phyloP scores from a whole-genome alignment of 2,113 vertebrate genomes.

The Pycnonotus jocosus region DNA sequence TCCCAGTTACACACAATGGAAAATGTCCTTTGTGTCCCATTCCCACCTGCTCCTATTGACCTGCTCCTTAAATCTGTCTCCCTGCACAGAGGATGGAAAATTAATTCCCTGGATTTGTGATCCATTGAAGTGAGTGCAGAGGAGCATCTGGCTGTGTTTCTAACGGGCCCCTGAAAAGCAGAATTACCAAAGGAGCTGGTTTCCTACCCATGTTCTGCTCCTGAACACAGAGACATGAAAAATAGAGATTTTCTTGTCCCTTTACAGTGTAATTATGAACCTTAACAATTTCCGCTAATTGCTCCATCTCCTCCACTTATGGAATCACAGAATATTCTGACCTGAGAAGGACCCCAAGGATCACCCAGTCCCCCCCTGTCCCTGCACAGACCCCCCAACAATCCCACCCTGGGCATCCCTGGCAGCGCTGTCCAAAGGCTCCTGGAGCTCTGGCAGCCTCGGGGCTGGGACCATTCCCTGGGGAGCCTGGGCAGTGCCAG shows the following conservation, averaged over 20 bases:
- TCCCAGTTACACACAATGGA: not conserved
- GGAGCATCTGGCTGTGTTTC: not conserved
- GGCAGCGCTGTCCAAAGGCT: fast-evolving
- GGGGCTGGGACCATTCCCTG: not conserved
- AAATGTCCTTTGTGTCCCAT: not conserved
- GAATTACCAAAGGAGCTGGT: not conserved
- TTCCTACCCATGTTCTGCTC: not conserved
- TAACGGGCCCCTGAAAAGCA: not conserved
- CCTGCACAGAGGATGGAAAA: not conserved
- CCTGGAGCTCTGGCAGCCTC: not conserved
- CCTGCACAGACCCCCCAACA: not conserved
- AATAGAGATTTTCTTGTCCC: not conserved
- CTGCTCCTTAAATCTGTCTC: not conserved
- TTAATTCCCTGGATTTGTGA: not conserved
- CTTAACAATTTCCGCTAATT: not conserved
- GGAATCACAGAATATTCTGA: not conserved
- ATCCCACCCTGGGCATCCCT: not conserved
- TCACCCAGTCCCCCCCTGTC: fast-evolving
- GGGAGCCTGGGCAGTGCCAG: not conserved
- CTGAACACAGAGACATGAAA: not conserved
- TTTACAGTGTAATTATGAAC: not conserved
- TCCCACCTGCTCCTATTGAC: not conserved
- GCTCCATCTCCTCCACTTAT: not conserved
- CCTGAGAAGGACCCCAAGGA: fast-evolving
- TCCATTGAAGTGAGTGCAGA: not conserved